Evolutionary conservation across 2,797 vertebrate genomes (phyloP).

Genomic region (Pipistrellus pipistrellus): DNA sequence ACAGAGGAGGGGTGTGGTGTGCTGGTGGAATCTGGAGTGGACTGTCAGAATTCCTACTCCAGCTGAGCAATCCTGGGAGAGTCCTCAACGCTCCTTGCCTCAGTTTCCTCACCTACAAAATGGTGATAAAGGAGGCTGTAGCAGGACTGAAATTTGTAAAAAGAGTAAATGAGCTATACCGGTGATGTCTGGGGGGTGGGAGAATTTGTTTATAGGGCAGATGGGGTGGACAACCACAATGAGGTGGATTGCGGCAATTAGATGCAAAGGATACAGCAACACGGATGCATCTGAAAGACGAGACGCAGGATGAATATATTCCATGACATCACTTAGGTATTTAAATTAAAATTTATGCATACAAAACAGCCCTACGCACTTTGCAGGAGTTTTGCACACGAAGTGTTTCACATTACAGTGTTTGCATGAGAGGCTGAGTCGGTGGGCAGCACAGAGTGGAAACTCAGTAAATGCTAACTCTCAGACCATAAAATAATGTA

Average conservation of each 20-base stretch:
- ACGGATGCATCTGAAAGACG: not conserved
- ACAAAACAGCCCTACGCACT: not conserved
- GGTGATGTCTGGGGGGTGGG: not conserved
- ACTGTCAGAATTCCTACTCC: not conserved
- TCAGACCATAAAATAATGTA: not conserved
- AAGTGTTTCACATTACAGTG: not conserved
- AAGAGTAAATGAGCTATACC: rapidly evolving
- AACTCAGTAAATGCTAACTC: not conserved
- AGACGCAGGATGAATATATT: not conserved
- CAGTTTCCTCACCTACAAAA: not conserved
- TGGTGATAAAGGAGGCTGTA: not conserved
- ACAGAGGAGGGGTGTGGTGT: rapidly evolving
- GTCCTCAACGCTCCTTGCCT: not conserved
- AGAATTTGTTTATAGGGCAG: not conserved
- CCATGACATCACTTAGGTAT: not conserved
- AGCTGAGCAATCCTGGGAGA: too few species aligned
- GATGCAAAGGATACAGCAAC: not conserved
- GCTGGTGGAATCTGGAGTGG: too few species aligned
- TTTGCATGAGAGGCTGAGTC: not conserved
- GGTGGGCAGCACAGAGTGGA: not conserved
- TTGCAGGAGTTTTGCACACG: not conserved
- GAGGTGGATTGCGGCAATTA: not conserved
- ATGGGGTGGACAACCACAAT: rapidly evolving
- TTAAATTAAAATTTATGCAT: slow-evolving; percentile 1
- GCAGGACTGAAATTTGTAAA: not conserved